These are phyloP conservation scores for Odocoileus virginianus DNA, from an alignment of 2,113 vertebrate genomes.

Conservation along the genomic window DNA sequence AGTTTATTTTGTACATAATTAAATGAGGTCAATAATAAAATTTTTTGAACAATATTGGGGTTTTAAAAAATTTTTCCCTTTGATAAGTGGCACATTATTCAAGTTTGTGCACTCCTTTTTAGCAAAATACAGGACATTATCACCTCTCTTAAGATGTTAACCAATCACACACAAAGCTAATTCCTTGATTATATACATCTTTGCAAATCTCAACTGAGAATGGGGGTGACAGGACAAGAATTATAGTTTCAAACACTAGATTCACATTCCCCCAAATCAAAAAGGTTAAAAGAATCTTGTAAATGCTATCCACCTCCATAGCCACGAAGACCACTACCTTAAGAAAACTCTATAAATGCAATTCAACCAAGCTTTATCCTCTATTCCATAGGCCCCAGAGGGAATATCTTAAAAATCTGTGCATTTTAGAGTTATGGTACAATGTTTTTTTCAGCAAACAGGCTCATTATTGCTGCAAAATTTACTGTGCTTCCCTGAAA, in stretches of 20 bases:
- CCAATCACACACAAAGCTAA: background rate
- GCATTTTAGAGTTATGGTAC: background rate
- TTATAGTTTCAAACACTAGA: background rate
- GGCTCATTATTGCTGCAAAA: background rate
- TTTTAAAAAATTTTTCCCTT: background rate
- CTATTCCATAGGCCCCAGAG: background rate
- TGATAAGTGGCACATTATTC: background rate
- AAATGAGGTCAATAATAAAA: background rate
- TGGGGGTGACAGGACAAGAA: background rate
- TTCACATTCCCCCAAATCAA: background rate
- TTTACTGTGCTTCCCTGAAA: background rate
- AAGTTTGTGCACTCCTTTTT: background rate
- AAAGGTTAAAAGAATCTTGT: background rate
- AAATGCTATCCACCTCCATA: background rate
- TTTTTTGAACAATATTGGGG: background rate
- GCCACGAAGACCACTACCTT: background rate
- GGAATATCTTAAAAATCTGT: background rate
- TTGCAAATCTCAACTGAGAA: background rate
- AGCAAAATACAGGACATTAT: background rate
- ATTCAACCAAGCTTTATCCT: background rate
- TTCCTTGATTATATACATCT: background rate
- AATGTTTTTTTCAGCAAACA: background rate
- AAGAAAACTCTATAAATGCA: constrained; percentile 30
- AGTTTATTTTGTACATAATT: background rate
- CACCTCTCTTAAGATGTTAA: background rate